phyloP scores from a whole-genome alignment of 2,888 invertebrate genomes.

The Drosophila villosipedis region DNA sequence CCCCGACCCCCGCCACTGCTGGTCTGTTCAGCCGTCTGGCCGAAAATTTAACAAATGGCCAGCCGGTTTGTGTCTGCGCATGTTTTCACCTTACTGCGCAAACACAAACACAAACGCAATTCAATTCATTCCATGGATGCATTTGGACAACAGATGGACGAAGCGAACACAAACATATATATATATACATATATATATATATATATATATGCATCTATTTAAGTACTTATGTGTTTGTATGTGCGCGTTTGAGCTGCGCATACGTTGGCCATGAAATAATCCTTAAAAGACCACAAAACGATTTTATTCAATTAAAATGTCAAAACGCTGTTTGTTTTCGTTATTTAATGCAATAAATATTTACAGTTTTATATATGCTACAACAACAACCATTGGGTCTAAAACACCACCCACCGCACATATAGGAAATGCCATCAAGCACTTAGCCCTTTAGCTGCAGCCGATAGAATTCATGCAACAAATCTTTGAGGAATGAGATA shows the following conservation, averaged over 20 bases:
- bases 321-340: conserved; percentile 79
- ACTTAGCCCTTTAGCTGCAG: neutral
- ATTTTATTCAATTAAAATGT: conserved; percentile 80
- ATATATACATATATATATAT: neutral
- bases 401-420: conserved; percentile 2
- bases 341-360: conserved; percentile 79
- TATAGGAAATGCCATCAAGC: neutral
- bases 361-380: conserved; percentile 60
- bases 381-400: conserved; percentile 1
- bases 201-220: conserved; percentile 8
- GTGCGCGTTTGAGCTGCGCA: conserved; percentile 28
- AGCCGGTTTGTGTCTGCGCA: conserved; percentile 40
- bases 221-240: conserved; percentile 17
- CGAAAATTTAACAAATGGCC: conserved; percentile 25
- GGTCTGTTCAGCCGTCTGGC: conserved; percentile 31
- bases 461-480: neutral
- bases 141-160: conserved; percentile 61
- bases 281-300: conserved; percentile 80
- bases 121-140: conserved; percentile 74
- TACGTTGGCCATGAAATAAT: conserved; percentile 77
- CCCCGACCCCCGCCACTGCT: neutral
- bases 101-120: conserved; percentile 75
- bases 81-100: conserved; percentile 76
- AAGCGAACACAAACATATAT: conserved; percentile 14
- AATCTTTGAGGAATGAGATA: neutral